Base-by-base conservation (phyloP, 2,113 vertebrate species). In the Cyphomyrus plagiostoma region DNA sequence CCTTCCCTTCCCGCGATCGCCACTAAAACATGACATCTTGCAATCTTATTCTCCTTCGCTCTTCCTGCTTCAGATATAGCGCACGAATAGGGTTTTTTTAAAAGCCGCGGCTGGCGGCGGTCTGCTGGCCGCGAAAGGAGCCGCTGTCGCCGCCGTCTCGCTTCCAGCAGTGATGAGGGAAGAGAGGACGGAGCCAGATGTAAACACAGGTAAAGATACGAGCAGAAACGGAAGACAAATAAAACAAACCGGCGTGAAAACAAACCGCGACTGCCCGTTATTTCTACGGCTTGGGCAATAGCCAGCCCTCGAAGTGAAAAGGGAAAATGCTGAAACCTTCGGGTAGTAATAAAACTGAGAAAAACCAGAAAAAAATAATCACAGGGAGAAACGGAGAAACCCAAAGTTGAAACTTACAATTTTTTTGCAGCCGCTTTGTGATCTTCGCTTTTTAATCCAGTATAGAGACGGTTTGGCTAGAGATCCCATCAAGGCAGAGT, bases 341-440 rank as follows among this genome's bases (percentile, higher is more conserved):
- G 93, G 91, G 89, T 92, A 94, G 93, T 66, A 93, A 90, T 92
- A 92, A 92, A 93, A 92, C 93, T 94, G 94, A 80, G 15, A 35
- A 91, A 93, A 93, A n/a, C 10, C 39, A 84, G 10, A 86, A 94
- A 93, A 94, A 93, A 92, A 93, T 93, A 93, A 94, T 94, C 95
- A 94, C 91, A 91, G 90, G 92, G 91, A 92, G 89, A 91, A 94
- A 94, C 93, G 93, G 93, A 96, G 94, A 96, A 96, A 96, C 93
- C 94, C 95, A 96, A 97, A 98, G 97, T 97, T 97, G 95, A 95
- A 97, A 98, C 98, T 98, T 98, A 98, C 98, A 96, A 97, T 97
- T 95, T 95, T 89, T 96, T 96, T 92, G 95, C 94, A 94, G 96
- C 94, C 95, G 96, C 95, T 96, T 95, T 95, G 96, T 95, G 96